phyloP scores from a whole-genome alignment of 2,888 invertebrate species.

The Drosophila meridionalis region DNA sequence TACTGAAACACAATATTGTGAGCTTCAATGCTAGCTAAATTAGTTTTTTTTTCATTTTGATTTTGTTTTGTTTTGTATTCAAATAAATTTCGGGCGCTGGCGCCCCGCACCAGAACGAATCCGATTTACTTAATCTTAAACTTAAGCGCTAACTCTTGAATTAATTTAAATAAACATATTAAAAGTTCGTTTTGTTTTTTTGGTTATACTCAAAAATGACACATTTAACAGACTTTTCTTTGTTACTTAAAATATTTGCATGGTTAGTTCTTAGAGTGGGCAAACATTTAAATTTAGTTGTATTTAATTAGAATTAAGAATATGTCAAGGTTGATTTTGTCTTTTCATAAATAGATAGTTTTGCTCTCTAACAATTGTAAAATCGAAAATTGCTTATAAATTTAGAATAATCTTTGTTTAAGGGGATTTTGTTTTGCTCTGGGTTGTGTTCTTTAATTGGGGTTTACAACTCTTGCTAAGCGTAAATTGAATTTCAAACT shows the following conservation, averaged over 20 bases:
- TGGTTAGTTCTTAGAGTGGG: conserved; percentile 36
- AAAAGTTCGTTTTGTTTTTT: conserved; percentile 50
- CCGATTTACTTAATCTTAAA: conserved; percentile 44
- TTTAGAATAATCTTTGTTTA: conserved; percentile 72
- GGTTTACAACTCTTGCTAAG: conserved; percentile 28
- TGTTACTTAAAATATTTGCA: conserved; percentile 56
- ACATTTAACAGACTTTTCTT: conserved; percentile 79
- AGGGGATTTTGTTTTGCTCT: conserved; percentile 19
- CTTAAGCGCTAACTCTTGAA: conserved; percentile 59
- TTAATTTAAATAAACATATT: conserved; percentile 60
- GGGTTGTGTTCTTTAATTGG: not conserved
- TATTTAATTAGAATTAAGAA: conserved; percentile 51
- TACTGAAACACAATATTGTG: conserved; percentile 51
- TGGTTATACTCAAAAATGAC: conserved; percentile 73
- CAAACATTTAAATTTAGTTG: conserved; percentile 59
- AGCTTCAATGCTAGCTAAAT: conserved; percentile 64
- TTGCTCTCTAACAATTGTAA: conserved; percentile 53
- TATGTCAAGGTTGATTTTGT: conserved; percentile 39
- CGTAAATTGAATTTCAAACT: conserved; percentile 52
- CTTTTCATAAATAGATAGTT: conserved; percentile 1
- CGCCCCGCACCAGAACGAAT: conserved; percentile 49
- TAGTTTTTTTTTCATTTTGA: not conserved
- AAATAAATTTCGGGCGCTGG: conserved; percentile 45
- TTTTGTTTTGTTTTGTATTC: conserved; percentile 12
- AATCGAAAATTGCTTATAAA: conserved; percentile 82